These are phyloP conservation scores for Alethe castanea DNA, from an alignment of 2,113 vertebrate genomes.

Conservation along the genomic window DNA sequence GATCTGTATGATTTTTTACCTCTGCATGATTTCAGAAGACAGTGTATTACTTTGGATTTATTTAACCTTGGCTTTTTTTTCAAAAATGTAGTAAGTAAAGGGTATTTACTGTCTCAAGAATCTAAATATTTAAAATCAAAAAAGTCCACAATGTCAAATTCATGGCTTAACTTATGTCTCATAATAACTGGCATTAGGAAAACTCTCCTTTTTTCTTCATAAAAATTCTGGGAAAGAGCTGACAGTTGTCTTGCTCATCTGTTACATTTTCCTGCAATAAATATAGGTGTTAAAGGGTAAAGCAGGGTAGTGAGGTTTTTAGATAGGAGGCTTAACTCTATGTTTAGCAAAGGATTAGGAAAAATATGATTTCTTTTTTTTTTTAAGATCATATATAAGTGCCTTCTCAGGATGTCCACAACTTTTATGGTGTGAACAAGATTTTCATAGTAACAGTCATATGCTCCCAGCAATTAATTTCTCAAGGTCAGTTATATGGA, in stretches of 20 bases:
- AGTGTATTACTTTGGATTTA: not conserved
- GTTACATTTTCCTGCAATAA: not conserved
- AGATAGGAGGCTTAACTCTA: not conserved
- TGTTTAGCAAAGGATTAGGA: not conserved
- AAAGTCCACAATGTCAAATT: not conserved
- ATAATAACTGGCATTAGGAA: not conserved
- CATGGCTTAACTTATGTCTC: not conserved
- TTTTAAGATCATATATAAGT: not conserved
- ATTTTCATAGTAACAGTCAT: not conserved
- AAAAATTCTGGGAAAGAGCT: not conserved
- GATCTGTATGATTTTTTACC: not conserved
- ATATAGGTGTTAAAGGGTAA: not conserved
- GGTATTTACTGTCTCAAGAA: not conserved
- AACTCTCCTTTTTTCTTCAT: not conserved
- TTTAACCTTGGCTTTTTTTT: not conserved
- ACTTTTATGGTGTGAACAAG: not conserved
- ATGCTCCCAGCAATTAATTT: not conserved
- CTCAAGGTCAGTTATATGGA: not conserved
- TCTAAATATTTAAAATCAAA: not conserved
- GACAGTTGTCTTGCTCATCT: not conserved
- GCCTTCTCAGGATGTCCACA: not conserved
- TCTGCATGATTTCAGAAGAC: not conserved
- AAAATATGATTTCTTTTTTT: not conserved
- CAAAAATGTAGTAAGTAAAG: not conserved
- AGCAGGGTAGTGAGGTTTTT: accelerated